phyloP scores from a whole-genome alignment of 2,113 vertebrate genomes.

The Silurus meridionalis region DNA sequence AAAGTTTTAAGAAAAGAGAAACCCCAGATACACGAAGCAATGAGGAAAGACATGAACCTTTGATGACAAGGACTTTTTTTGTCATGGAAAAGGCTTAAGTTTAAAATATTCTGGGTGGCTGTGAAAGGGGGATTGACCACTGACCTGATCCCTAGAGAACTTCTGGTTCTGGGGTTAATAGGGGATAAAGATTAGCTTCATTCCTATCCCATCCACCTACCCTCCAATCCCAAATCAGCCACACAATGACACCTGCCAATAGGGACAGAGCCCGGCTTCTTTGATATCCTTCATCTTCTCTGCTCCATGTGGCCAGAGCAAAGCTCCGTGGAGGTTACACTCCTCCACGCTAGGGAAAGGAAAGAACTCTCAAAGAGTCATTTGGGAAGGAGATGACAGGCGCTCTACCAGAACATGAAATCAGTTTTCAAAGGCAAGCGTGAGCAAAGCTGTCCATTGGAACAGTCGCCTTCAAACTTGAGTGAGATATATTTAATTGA shows the following conservation, averaged over 20 bases:
- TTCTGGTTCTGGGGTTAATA: conserved; percentile 75
- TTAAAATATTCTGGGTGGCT: conserved; percentile 77
- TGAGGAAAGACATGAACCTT: conserved; percentile 65
- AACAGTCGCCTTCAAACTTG: conserved; percentile 64
- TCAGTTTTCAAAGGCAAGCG: conserved; percentile 72
- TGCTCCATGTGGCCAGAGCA: conserved; percentile 68
- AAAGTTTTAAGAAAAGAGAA: conserved; percentile 53
- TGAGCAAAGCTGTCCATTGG: conserved; percentile 62
- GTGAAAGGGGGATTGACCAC: conserved; percentile 79
- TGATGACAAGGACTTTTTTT: conserved; percentile 77
- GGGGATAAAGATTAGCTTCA: conserved; percentile 80
- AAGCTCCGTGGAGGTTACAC: conserved; percentile 71
- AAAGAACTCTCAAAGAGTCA: conserved; percentile 63
- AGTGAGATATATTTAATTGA: conserved; percentile 69
- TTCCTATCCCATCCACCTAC: conserved; percentile 62
- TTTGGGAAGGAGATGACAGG: conserved; percentile 71
- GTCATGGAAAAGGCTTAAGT: conserved; percentile 72
- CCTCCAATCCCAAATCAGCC: conserved; percentile 70
- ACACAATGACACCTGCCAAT: conserved; percentile 72
- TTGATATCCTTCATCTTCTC: conserved; percentile 69
- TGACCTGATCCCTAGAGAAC: conserved; percentile 77
- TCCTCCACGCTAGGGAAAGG: conserved; percentile 59
- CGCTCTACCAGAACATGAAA: conserved; percentile 75
- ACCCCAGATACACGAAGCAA: conserved; percentile 35
- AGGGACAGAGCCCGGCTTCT: conserved; percentile 65